phyloP scores from a whole-genome alignment of 2,888 invertebrate genomes.

The Diarsia rubi region DNA sequence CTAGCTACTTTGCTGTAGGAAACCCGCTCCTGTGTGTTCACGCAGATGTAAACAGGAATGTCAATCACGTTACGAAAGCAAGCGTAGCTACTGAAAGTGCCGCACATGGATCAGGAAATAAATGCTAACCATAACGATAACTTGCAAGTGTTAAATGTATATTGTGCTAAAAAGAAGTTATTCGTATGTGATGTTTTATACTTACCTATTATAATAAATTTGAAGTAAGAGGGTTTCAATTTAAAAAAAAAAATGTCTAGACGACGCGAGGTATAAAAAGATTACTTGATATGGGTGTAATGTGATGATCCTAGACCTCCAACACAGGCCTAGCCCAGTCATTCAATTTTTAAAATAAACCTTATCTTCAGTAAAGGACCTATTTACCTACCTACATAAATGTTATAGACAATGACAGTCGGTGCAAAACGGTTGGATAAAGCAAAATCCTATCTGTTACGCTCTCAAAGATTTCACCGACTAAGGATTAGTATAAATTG shows the following conservation, averaged over 20 bases:
- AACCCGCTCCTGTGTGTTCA: background rate
- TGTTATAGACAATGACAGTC: conserved; percentile 45
- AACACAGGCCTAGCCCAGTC: background rate
- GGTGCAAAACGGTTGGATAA: conserved; percentile 42
- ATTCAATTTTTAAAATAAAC: conserved; percentile 39
- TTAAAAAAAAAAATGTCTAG: conserved; percentile 21
- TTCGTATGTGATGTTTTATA: background rate
- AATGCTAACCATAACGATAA: conserved; percentile 5
- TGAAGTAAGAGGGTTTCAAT: background rate
- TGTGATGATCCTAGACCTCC: background rate
- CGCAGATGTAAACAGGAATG: conserved; percentile 5
- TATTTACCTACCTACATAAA: conserved; percentile 48
- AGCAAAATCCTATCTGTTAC: conserved; percentile 58
- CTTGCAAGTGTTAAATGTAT: too few species aligned
- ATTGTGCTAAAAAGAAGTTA: too few species aligned
- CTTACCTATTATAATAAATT: background rate
- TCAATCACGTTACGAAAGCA: too few species aligned
- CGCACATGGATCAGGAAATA: background rate
- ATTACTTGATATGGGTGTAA: background rate
- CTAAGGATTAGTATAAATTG: conserved; percentile 68
- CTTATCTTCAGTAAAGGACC: conserved; percentile 15
- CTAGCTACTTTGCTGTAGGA: background rate
- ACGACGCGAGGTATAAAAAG: conserved; percentile 2
- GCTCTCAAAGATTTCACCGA: conserved; percentile 56
- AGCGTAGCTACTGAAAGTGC: background rate